Conservation (phyloP, 1,140 invertebrate species). For the Pseudachorutes palmiensis region DNA sequence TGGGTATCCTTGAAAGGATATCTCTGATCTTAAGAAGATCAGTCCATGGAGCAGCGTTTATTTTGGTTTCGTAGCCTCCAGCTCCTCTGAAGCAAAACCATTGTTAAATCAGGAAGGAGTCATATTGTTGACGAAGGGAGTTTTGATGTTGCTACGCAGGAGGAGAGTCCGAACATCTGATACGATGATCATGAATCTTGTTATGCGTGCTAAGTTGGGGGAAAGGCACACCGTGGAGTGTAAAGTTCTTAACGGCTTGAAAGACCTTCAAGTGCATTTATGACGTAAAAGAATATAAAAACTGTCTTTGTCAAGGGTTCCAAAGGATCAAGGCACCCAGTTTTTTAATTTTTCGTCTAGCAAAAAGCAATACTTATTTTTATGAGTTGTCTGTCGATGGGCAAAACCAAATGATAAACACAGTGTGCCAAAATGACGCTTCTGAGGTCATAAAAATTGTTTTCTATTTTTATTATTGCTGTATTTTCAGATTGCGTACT, state of each 20-base stretch:
- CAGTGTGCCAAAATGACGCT: too few species aligned
- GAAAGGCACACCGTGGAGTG: not conserved
- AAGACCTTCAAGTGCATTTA: conserved; percentile 11
- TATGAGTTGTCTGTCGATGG: too few species aligned
- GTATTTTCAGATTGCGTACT: too few species aligned
- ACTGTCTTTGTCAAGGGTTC: not conserved
- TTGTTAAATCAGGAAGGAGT: conserved; percentile 1
- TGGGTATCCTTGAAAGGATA: not conserved
- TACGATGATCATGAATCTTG: not conserved
- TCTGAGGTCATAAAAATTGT: too few species aligned
- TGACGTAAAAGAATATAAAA: not conserved
- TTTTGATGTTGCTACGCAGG: not conserved
- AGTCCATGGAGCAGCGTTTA: not conserved
- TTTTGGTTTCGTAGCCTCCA: conserved; percentile 1
- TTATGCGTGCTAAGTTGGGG: not conserved
- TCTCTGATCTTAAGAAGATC: not conserved
- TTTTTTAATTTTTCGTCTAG: not conserved
- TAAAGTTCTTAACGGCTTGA: conserved; percentile 2
- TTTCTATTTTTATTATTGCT: too few species aligned
- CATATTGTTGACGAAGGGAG: not conserved
- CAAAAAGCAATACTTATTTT: too few species aligned
- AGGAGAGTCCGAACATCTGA: not conserved
- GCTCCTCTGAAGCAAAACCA: not conserved
- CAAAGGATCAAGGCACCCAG: not conserved
- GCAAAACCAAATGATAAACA: too few species aligned